Percentiles rank a stretch among this genome's conserved stretches.
These are phyloP conservation scores for Probosciger aterrimus DNA, from an alignment of 2,113 vertebrate species.

Conservation along the genomic window DNA sequence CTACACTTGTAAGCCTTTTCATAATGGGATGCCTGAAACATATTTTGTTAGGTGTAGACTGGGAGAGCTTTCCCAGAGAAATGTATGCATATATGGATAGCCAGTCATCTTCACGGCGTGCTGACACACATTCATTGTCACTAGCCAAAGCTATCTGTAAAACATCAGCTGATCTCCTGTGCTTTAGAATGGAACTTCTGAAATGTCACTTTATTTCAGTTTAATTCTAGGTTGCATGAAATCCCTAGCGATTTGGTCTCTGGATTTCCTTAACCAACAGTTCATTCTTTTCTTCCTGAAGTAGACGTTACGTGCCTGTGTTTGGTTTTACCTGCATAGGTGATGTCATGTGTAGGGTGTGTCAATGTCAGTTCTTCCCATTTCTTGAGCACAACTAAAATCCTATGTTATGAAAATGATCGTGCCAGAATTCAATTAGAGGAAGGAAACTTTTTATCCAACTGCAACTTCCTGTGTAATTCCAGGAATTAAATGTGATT, in stretches of 20 bases:
- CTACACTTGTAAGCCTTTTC: neutral
- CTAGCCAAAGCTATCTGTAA: neutral
- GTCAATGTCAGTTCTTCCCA: neutral
- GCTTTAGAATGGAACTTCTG: neutral
- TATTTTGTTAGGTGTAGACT: neutral
- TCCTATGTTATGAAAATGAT: neutral
- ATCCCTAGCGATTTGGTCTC: neutral
- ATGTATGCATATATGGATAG: neutral
- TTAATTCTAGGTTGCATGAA: neutral
- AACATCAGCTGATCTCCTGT: neutral
- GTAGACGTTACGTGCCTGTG: neutral
- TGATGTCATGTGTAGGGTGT: neutral
- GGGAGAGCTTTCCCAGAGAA: neutral
- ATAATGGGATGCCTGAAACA: neutral
- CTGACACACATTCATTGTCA: neutral
- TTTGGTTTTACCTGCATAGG: neutral
- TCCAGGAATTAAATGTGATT: conserved; percentile 13
- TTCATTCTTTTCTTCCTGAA: neutral
- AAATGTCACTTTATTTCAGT: neutral
- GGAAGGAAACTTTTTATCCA: neutral
- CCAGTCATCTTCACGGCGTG: neutral
- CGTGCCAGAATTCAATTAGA: neutral
- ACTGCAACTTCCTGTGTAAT: neutral
- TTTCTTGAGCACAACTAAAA: neutral
- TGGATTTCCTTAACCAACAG: neutral